These are phyloP conservation scores for Heliopora coerulea DNA, from an alignment of 92 coral and sea anemone genomes.

Conservation along the genomic window DNA sequence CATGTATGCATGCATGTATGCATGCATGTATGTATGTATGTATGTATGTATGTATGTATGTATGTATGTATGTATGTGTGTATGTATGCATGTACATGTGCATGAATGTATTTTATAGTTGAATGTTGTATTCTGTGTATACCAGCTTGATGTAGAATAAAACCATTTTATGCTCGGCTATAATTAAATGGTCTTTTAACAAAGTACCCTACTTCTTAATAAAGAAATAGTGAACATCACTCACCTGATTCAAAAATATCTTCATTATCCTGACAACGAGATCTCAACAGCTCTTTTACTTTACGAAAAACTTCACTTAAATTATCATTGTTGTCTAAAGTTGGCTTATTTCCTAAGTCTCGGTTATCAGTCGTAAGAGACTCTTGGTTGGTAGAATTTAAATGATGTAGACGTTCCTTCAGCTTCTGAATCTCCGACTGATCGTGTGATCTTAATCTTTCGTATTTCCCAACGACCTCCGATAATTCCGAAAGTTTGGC, in stretches of 20 bases:
- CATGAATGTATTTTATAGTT: too few species aligned
- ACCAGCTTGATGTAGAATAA: too few species aligned
- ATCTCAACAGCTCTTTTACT: conserved; percentile 69
- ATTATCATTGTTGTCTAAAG: conserved; percentile 46
- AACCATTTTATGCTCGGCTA: too few species aligned
- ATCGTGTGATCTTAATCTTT: conserved; percentile 85
- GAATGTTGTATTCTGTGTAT: too few species aligned
- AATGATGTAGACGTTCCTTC: conserved; percentile 80
- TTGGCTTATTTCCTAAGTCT: conserved; percentile 54
- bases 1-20: too few species aligned
- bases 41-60: too few species aligned
- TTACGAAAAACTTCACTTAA: conserved; percentile 71
- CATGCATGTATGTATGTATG: too few species aligned
- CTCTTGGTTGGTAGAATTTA: conserved; percentile 72
- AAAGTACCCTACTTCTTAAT: too few species aligned
- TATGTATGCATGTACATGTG: too few species aligned
- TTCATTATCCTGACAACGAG: conserved; percentile 18
- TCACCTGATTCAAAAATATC: conserved; percentile 22
- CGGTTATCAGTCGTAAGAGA: conserved; percentile 56
- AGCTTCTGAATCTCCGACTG: conserved; percentile 84
- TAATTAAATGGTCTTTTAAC: too few species aligned
- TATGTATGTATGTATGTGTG: too few species aligned
- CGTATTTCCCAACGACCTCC: conserved; percentile 94
- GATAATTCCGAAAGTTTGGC: conserved; percentile 92
- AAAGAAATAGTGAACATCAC: background rate